These are phyloP conservation scores for Platichthys flesus DNA, from an alignment of 2,113 vertebrate species.

Conservation along the genomic window DNA sequence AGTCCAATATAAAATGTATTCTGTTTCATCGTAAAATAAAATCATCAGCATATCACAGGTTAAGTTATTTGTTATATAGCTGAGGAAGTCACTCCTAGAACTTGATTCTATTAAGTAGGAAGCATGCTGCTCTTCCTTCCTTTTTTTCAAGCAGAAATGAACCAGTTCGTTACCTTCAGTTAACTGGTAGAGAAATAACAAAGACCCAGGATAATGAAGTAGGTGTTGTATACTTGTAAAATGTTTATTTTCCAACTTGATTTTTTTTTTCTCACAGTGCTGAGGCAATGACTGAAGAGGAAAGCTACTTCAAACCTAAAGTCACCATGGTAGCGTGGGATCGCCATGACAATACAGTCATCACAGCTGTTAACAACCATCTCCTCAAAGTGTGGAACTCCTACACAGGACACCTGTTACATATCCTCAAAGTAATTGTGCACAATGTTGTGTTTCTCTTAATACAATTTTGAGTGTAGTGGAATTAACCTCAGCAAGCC, in stretches of 20 bases:
- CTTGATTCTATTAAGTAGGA: too few species aligned
- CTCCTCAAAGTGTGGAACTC: constrained; percentile 99
- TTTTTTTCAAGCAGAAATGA: too few species aligned
- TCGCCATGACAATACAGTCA: constrained; percentile 92
- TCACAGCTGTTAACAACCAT: constrained; percentile 96
- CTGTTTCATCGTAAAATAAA: too few species aligned
- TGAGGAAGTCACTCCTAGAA: too few species aligned
- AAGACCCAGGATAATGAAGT: not conserved
- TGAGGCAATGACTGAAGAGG: constrained; percentile 83
- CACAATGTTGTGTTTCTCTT: not conserved
- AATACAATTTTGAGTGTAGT: not conserved
- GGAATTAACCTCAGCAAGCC: not conserved
- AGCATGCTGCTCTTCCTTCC: too few species aligned
- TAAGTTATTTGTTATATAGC: too few species aligned
- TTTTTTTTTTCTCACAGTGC: constrained; percentile 47
- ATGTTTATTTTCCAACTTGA: not conserved
- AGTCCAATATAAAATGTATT: too few species aligned
- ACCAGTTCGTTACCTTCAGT: too few species aligned
- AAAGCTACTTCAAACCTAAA: constrained; percentile 94
- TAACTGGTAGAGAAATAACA: not conserved
- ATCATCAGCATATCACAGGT: too few species aligned
- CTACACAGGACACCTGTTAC: constrained; percentile 91
- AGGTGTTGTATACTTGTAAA: not conserved
- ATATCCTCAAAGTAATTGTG: constrained; percentile 88
- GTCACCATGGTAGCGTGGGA: constrained; percentile 99